Conservation (phyloP, 2,888 invertebrate genomes). For the Escarpia spicata region DNA sequence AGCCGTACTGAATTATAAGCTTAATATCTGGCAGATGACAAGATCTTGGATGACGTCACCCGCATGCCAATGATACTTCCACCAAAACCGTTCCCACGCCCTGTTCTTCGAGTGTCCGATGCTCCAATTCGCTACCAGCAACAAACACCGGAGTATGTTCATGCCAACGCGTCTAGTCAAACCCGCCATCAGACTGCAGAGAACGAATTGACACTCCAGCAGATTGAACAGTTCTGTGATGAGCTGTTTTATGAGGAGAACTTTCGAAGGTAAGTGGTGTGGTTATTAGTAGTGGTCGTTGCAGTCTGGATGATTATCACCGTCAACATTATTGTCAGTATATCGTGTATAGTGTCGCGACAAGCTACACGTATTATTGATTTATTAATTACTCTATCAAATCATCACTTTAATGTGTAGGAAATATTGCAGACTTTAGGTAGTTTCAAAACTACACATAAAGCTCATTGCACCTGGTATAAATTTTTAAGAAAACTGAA, state of each 20-base stretch:
- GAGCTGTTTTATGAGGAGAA: neutral
- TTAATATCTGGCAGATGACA: neutral
- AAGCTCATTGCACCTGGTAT: too few species aligned
- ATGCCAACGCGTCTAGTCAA: neutral
- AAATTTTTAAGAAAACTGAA: too few species aligned
- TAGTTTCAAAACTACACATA: too few species aligned
- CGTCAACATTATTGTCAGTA: neutral
- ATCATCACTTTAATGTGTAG: too few species aligned
- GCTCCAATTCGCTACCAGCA: constrained; percentile 17
- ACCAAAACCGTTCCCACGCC: constrained; percentile 14
- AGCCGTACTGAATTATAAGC: neutral
- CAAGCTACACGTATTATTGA: neutral
- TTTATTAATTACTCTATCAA: neutral
- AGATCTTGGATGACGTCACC: neutral
- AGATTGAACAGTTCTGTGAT: constrained; percentile 23
- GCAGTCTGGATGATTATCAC: neutral
- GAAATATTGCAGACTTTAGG: too few species aligned
- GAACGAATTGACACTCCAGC: neutral
- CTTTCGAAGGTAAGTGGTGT: constrained; percentile 7
- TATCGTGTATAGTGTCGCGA: too few species aligned
- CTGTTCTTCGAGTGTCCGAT: constrained; percentile 17
- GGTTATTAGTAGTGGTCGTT: neutral
- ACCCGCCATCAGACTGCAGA: neutral
- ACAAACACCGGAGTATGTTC: neutral
- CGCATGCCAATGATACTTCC: neutral